phyloP scores from a whole-genome alignment of 2,888 invertebrate species.

The Ormia ochracea region DNA sequence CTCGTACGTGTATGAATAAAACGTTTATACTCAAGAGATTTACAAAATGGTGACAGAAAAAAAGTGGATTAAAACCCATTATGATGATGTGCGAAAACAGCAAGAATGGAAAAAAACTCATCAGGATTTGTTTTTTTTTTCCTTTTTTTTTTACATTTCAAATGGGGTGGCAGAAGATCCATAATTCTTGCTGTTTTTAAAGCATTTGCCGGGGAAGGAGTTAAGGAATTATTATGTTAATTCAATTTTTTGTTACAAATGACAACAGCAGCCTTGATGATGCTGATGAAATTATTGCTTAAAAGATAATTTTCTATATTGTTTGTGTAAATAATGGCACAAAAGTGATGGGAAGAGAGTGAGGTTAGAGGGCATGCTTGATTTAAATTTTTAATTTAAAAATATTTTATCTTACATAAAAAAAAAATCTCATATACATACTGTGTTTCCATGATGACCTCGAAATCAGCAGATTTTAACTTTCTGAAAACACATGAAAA shows the following conservation, averaged over 20 bases:
- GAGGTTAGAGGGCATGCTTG: background rate
- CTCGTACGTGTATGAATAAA: conserved; percentile 36
- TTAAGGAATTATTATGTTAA: conserved; percentile 62
- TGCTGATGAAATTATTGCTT: conserved; percentile 62
- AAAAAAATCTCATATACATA: too few relatives aligned
- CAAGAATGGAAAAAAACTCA: background rate
- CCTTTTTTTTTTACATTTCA: background rate
- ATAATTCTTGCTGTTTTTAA: background rate
- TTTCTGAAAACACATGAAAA: too few relatives aligned
- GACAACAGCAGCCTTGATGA: conserved; percentile 18
- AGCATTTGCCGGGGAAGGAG: conserved; percentile 28
- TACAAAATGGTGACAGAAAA: conserved; percentile 59
- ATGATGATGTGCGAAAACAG: conserved; percentile 34
- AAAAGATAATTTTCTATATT: conserved; percentile 62
- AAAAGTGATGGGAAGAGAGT: background rate
- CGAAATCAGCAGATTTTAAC: too few relatives aligned
- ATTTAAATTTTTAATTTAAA: background rate
- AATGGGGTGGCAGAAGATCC: conserved; percentile 29
- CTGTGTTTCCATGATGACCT: too few relatives aligned
- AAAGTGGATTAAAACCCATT: conserved; percentile 42
- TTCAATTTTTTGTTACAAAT: conserved; percentile 49
- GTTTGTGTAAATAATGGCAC: conserved; percentile 52
- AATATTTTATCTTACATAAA: too few relatives aligned
- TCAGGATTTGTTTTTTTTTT: background rate
- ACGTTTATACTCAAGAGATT: conserved; percentile 55